Evolutionary conservation across 1,140 invertebrate species (phyloP).

Genomic region (Portunus trituberculatus): DNA sequence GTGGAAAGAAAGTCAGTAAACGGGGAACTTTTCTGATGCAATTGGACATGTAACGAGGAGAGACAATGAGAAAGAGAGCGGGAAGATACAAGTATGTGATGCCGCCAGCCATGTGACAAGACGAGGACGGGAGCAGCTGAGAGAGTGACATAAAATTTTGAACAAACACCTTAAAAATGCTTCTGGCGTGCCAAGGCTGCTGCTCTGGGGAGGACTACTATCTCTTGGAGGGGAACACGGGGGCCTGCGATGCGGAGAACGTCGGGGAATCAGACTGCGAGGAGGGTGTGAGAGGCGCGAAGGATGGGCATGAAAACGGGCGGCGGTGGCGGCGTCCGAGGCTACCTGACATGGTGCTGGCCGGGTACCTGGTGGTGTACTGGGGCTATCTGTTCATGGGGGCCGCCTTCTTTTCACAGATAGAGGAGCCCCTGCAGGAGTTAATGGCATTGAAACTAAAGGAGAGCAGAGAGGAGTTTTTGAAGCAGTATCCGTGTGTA

Average conservation of each 20-base stretch:
- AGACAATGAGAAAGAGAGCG: too few species aligned
- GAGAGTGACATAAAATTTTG: neutral
- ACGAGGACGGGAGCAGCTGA: neutral
- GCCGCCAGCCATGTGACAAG: neutral
- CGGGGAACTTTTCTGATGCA: too few species aligned
- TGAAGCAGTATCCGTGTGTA: slow-evolving; percentile 50
- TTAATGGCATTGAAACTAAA: neutral
- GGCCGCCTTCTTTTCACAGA: slow-evolving; percentile 47
- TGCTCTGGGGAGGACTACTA: slow-evolving; percentile 33
- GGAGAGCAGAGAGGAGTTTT: slow-evolving; percentile 25
- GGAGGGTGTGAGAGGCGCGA: neutral
- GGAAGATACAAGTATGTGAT: neutral
- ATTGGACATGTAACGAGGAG: too few species aligned
- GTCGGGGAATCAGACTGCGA: neutral
- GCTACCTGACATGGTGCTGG: slow-evolving; percentile 12
- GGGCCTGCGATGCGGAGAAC: neutral
- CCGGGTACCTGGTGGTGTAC: slow-evolving; percentile 35
- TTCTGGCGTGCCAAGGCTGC: slow-evolving; percentile 14
- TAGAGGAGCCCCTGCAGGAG: slow-evolving; percentile 60
- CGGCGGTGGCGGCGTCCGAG: neutral
- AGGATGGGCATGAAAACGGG: neutral
- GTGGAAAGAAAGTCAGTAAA: too few species aligned
- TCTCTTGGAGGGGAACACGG: neutral
- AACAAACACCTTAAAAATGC: neutral
- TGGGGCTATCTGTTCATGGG: slow-evolving; percentile 64